Base-by-base conservation (phyloP, 1,140 invertebrate species). In the Eupristina koningsbergeri region DNA sequence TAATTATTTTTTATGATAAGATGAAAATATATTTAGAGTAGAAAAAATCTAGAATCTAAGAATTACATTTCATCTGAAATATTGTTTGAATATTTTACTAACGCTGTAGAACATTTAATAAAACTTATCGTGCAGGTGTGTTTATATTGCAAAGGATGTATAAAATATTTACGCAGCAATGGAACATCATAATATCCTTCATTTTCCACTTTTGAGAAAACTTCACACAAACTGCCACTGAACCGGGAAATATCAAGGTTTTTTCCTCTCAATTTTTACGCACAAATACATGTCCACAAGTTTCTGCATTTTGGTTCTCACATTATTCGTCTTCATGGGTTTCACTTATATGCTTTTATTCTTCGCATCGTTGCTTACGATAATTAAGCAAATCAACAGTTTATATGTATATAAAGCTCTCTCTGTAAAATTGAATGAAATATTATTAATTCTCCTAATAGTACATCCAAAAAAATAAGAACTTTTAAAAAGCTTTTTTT, bases 291-390 rank as follows among this genome's bases (percentile, higher is more conserved):
- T n/a, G 34, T 8, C 29, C 22, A 41, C n/a, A 39, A 34, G 53
- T 39, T 45, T 39, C 39, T n/a, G 67, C 71, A 74, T 53, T 81
- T 81, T 15, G 36, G 22, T 84, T 84, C 76, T 47, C 53, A 84
- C 67, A 83, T 77, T 83, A 69, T 84, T 84, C n/a, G 1, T 69
- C 9, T 13, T 39, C 19, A 6, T 34, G 67, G 19, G 36, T 36
- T 71, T 71, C 67, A 31, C 41, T 41, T 9, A 6, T 71, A 71
- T 71, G 41, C 41, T 34, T 71, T 41, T 41, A 1, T 71, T 71
- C 22, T 26, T 8, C 39, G 26, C 39, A 22, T n/a, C 36, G 26
- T 26, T 39, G 67, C 19, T 50, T 36, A 19, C 50, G 45, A 81
- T 81, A 81, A 81, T 73, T 81, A 50, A 81, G 34, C 26, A 53